Evolutionary conservation across 1,140 invertebrate genomes (phyloP).

Genomic region (Gyrodactylus salaris): DNA sequence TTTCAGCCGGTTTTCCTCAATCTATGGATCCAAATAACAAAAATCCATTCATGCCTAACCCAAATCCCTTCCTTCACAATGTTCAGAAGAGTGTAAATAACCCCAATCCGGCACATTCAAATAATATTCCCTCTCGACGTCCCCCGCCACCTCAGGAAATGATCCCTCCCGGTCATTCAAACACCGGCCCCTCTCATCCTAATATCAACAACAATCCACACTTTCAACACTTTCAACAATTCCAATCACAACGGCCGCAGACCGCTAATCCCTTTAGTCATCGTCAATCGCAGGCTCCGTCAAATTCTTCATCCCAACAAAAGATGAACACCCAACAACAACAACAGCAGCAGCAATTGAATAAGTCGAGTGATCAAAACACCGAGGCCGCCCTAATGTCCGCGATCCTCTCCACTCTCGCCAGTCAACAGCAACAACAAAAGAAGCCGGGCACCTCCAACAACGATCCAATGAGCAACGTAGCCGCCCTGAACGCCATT

Average conservation of each 20-base stretch:
- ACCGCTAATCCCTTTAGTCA: neutral
- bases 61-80: too few relatives aligned
- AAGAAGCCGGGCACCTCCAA: neutral
- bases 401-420: neutral
- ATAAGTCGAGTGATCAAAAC: neutral
- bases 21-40: too few relatives aligned
- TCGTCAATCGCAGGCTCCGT: neutral
- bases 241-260: neutral
- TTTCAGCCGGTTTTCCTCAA: too few relatives aligned
- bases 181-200: neutral
- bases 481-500: neutral
- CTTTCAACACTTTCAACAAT: neutral
- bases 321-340: neutral
- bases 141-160: too few relatives aligned
- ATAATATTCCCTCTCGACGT: too few relatives aligned
- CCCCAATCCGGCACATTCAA: too few relatives aligned
- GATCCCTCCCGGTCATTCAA: too few relatives aligned
- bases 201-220: neutral
- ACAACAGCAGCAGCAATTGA: neutral
- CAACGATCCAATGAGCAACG: neutral
- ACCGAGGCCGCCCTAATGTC: neutral
- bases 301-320: neutral
- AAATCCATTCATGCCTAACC: neutral
- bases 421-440: too few relatives aligned
- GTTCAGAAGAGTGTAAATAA: too few relatives aligned